Evolutionary conservation across 2,888 invertebrate species (phyloP).

Genomic region (Scaptomyza tumidula): DNA sequence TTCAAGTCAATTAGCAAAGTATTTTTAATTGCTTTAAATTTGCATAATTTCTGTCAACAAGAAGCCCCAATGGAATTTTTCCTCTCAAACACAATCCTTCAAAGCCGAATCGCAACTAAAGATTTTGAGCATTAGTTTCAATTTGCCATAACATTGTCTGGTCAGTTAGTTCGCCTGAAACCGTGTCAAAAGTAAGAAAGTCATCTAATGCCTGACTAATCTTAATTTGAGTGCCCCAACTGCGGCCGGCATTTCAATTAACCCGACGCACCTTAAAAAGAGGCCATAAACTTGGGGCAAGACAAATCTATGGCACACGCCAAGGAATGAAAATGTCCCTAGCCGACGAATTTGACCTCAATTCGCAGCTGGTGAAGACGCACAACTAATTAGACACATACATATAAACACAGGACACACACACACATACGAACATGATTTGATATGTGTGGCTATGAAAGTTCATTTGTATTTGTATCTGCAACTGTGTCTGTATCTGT

Average conservation of each 20-base stretch:
- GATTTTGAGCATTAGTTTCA: conserved; percentile 69
- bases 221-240: conserved; percentile 51
- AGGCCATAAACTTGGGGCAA: conserved; percentile 59
- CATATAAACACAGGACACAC: conserved; percentile 8
- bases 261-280: conserved; percentile 71
- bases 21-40: conserved; percentile 79
- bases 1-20: conserved; percentile 78
- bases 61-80: conserved; percentile 19
- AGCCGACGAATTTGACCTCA: conserved; percentile 68
- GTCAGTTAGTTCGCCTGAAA: conserved; percentile 16
- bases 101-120: conserved; percentile 20
- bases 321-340: conserved; percentile 54
- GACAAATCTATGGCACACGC: conserved; percentile 69
- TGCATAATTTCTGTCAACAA: conserved; percentile 79
- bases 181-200: conserved; percentile 30
- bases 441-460: conserved; percentile 63
- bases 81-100: too few relatives aligned
- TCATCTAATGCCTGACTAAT: conserved; percentile 62
- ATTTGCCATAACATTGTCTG: conserved; percentile 61
- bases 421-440: conserved; percentile 17
- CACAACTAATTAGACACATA: conserved; percentile 78
- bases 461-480: conserved; percentile 36
- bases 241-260: conserved; percentile 72
- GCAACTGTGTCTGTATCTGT: conserved; percentile 26
- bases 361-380: conserved; percentile 66